Conservation (phyloP, 2,797 vertebrate genomes). For the Coreius guichenoti region DNA sequence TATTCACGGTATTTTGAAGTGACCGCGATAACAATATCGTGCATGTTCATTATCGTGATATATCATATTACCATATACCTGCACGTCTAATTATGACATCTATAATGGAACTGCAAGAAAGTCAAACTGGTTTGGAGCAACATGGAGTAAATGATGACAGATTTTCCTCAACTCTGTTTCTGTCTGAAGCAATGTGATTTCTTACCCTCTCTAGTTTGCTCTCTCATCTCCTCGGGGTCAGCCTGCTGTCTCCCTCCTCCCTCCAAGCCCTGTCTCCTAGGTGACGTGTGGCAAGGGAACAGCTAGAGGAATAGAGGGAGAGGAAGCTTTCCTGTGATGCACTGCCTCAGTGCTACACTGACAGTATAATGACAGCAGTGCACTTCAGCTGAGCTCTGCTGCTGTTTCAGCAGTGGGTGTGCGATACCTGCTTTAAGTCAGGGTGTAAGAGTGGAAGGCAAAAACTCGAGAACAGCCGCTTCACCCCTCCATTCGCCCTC, state of each 20-base stretch:
- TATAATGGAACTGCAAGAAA: not conserved
- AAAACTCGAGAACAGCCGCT: slow-evolving; percentile 69
- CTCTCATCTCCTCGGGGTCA: slow-evolving; percentile 65
- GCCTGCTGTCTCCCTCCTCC: slow-evolving; percentile 45
- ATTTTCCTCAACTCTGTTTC: not conserved
- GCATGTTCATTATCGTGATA: no score
- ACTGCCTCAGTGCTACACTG: slow-evolving; percentile 25
- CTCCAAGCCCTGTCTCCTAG: slow-evolving; percentile 36
- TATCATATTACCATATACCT: no score
- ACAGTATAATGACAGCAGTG: slow-evolving; percentile 50
- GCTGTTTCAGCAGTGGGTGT: not conserved
- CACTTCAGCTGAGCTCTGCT: not conserved
- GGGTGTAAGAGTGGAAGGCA: slow-evolving; percentile 63
- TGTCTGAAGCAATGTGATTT: not conserved
- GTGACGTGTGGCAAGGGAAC: slow-evolving; percentile 56
- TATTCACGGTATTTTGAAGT: no score
- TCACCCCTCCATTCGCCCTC: slow-evolving; percentile 72
- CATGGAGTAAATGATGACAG: not conserved
- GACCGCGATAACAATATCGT: no score
- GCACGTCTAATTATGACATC: no score
- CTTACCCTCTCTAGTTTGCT: slow-evolving; percentile 64
- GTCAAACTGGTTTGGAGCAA: not conserved
- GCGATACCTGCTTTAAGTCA: slow-evolving; percentile 72
- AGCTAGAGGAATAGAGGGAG: slow-evolving; percentile 44
- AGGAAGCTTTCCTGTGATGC: slow-evolving; percentile 35